Evolutionary conservation across 2,113 vertebrate genomes (phyloP), one percentile per base, ranked within the genome.

Genomic region (Chaetorhynchus papuensis): DNA sequence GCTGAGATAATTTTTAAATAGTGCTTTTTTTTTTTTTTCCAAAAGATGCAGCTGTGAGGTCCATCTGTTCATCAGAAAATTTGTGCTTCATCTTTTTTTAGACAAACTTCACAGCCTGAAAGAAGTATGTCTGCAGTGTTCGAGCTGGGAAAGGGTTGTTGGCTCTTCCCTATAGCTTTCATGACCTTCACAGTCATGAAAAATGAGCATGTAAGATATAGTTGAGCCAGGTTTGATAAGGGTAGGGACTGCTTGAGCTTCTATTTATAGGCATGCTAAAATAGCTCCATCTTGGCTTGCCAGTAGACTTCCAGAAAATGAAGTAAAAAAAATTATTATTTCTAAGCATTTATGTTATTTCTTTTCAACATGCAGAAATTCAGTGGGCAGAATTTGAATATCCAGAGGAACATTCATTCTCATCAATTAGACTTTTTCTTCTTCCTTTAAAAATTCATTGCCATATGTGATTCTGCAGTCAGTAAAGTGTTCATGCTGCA

Each of bases 1-100:
- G 47, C 83, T 74, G 76, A 90, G 91, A 87, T 88, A 83, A 65
- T 83, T 95, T 86, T 86, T 39, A 93, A 93, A 92, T 78, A 81
- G 42, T 86, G 47, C 26, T 64, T 64, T 83, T 82, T 83, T 82
- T 69, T 88, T 77, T 74, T 45, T 9, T 6, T 7, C 53, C 69
- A 80, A 47, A 94, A 90, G 83, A 93, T 94, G 94, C 91, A 95
- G 91, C 89, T 94, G 93, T 92, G 80, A 84, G 42, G 86, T 93
- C 96, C 93, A 96, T 95, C 95, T 95, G 86, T 95, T 96, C 83
- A 20, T 78, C 64, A 78, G 69, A 92, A 90, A 90, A 93, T 56
- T 78, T 80, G 22, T 81, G 47, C 44, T 94, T 90, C 64, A 6
- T 89, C 93, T 93, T 95, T 95, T 91, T 96, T 90, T 86, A 89